These are phyloP conservation scores for Pollenia labialis DNA, from an alignment of 2,888 invertebrate species.

Conservation along the genomic window DNA sequence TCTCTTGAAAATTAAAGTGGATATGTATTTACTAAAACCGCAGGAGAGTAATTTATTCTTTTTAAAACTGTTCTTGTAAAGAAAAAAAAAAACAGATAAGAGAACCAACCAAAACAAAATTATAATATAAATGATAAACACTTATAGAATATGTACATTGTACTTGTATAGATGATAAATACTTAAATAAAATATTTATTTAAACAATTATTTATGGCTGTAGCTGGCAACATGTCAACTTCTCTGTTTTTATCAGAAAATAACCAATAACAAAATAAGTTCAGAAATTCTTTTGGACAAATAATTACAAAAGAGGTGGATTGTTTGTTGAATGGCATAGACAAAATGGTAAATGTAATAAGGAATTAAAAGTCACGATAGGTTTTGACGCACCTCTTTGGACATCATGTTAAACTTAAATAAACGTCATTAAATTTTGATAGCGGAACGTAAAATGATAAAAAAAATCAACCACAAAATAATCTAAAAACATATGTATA, in stretches of 20 bases:
- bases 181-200: constrained; percentile 50
- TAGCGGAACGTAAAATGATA: not conserved
- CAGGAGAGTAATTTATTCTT: too few relatives aligned
- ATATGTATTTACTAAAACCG: too few relatives aligned
- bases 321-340: not conserved
- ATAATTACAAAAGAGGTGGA: not conserved
- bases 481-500: constrained; percentile 46
- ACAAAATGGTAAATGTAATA: constrained; percentile 7
- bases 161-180: constrained; percentile 35
- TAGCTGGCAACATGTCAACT: constrained; percentile 27
- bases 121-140: constrained; percentile 32
- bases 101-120: not conserved
- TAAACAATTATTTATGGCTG: constrained; percentile 37
- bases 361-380: not conserved
- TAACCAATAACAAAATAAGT: not conserved
- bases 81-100: constrained; percentile 2
- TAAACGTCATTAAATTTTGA: constrained; percentile 51
- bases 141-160: not conserved
- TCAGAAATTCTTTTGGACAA: not conserved
- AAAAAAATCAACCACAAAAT: constrained; percentile 23
- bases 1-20: too few relatives aligned
- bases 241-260: constrained; percentile 39
- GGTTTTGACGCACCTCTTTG: constrained; percentile 55
- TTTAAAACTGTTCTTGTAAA: not conserved
- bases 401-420: not conserved